phyloP scores from a whole-genome alignment of 2,113 vertebrate species.

The Nothoprocta perdicaria region DNA sequence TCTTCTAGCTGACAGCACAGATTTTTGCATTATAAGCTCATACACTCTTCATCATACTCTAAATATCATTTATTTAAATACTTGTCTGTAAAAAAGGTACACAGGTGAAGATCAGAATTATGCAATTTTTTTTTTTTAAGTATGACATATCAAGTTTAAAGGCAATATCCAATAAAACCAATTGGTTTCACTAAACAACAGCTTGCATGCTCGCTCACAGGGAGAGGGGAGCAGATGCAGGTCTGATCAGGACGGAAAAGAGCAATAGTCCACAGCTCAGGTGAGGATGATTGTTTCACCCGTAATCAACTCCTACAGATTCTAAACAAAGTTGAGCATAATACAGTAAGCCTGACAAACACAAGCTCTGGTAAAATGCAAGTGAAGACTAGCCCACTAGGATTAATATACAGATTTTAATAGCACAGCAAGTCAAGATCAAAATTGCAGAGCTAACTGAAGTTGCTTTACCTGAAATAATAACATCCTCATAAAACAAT shows the following conservation, averaged over 20 bases:
- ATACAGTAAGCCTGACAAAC: neutral
- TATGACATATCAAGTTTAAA: neutral
- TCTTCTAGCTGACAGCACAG: neutral
- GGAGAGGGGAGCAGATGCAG: neutral
- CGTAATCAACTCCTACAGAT: neutral
- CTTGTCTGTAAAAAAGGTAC: neutral
- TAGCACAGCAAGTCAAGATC: too few species aligned
- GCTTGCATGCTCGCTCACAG: neutral
- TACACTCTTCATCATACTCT: neutral
- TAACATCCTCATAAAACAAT: too few species aligned
- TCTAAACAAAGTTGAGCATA: neutral
- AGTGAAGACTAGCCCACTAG: too few species aligned
- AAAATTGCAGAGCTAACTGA: too few species aligned
- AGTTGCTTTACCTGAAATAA: too few species aligned
- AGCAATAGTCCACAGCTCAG: neutral
- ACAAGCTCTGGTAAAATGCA: neutral
- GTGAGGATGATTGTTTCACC: neutral
- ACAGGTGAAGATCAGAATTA: neutral
- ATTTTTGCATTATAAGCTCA: neutral
- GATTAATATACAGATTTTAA: too few species aligned
- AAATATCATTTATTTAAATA: neutral
- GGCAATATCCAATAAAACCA: neutral
- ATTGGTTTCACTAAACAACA: neutral
- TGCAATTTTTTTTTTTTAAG: neutral
- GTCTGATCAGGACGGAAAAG: neutral